Base-by-base conservation (phyloP, 2,797 vertebrate species). In the Cossypha heuglini region DNA sequence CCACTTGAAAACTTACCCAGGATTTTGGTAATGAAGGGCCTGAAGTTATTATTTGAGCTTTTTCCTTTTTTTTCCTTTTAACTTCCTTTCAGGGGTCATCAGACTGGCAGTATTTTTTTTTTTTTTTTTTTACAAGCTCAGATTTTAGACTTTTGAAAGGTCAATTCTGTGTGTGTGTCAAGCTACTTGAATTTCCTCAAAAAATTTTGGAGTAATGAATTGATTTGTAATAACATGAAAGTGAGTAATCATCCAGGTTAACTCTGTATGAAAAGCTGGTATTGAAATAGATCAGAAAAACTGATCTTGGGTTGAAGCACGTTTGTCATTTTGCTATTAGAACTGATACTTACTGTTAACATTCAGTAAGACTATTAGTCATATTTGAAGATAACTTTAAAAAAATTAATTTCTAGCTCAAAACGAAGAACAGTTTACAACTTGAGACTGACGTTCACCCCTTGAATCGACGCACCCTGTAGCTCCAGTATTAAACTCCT, bases 21-120 rank as follows among this genome's bases (percentile, higher is more conserved):
- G 76, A 89, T 88, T 97, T 96, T 86, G 85, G 80, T 96, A 96
- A 96, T 94, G 86, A 96, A 92, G 80, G 73, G 81, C 96, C 96
- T 92, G 77, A 84, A 97, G 94, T 96, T 95, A 91, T 93, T 93
- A 88, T 81, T 97, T 79, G 59, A 92, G 80, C 35, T 54, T 16
- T 85, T 77, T 63, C 9, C 26, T n/a, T 49, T 78, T 64, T 64
- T 63, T 38, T 17, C 45, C n/a, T 80, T 95, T 93, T 91, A 90
- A 94, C 80, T 74, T 76, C 91, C 91, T 85, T 93, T 88, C 49
- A 59, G 82, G 93, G 81, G 89, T 96, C 93, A 85, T 87, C 92
- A 91, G 93, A 69, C 67, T 93, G 45, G 54, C 85, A 84, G 29
- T 85, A 24, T 68, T 54, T 42, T 51, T 15, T 15, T 19, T 11